phyloP scores from a whole-genome alignment of 2,797 vertebrate genomes.

The Gallirallus australis region DNA sequence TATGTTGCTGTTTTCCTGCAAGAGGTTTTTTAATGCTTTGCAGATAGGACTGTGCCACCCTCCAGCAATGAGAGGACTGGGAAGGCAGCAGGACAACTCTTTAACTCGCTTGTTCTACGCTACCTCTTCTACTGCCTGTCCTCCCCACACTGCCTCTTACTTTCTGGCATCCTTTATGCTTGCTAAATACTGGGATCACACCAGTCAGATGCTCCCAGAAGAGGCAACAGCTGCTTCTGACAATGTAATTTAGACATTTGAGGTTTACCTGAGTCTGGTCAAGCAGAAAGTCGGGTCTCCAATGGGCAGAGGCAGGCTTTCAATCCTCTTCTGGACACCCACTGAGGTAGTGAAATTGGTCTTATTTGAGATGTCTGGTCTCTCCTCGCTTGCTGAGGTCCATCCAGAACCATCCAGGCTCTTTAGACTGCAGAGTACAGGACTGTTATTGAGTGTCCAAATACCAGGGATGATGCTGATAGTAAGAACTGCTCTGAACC shows the following conservation, averaged over 20 bases:
- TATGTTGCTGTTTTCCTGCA: not conserved
- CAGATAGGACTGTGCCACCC: not conserved
- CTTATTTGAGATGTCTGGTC: not conserved
- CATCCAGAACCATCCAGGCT: not conserved
- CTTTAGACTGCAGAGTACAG: not conserved
- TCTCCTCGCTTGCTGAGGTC: not conserved
- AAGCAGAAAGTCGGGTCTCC: accelerated
- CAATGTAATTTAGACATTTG: not conserved
- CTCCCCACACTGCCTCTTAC: not conserved
- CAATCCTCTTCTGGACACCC: not conserved
- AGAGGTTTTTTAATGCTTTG: not conserved
- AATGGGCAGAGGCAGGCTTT: accelerated
- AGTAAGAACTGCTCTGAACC: not conserved
- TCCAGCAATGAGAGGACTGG: not conserved
- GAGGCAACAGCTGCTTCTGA: not conserved
- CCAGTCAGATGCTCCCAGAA: not conserved
- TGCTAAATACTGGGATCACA: not conserved
- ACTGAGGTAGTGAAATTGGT: not conserved
- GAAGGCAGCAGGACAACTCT: not conserved
- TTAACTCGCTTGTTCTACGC: not conserved
- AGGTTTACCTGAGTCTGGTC: not conserved
- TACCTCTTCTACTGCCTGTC: not conserved
- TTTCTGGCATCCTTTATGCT: not conserved
- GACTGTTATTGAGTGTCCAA: not conserved
- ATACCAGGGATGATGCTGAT: not conserved